Evolutionary conservation across 2,888 invertebrate genomes (phyloP).

Genomic region (Nemotelus pantherinus): DNA sequence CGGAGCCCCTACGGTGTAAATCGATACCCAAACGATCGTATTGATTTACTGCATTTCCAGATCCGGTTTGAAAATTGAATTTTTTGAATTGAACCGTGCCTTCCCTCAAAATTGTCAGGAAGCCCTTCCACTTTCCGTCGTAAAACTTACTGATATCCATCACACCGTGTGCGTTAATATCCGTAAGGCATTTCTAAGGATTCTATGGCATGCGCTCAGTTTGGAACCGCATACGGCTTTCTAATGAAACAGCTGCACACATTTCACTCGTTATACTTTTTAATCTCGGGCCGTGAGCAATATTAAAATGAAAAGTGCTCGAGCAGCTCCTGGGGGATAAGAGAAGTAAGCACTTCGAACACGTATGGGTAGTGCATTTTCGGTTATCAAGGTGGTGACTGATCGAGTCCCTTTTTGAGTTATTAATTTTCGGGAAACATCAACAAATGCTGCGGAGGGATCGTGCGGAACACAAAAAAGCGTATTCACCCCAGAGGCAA

Average conservation of each 20-base stretch:
- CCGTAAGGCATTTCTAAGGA: slow-evolving; percentile 40
- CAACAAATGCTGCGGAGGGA: slow-evolving; percentile 17
- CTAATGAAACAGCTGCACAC: slow-evolving; percentile 21
- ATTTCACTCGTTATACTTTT: slow-evolving; percentile 5
- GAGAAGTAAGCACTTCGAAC: background rate
- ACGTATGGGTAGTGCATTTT: slow-evolving; percentile 32
- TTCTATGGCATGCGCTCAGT: slow-evolving; percentile 39
- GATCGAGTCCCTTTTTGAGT: slow-evolving; percentile 40
- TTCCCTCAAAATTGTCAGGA: slow-evolving; percentile 11
- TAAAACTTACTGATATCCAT: background rate
- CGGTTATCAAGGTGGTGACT: slow-evolving; percentile 35
- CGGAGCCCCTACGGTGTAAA: slow-evolving; percentile 21
- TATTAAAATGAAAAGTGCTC: slow-evolving; percentile 17
- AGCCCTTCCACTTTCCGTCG: slow-evolving; percentile 11
- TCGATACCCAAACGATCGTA: slow-evolving; percentile 39
- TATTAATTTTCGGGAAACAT: slow-evolving; percentile 30
- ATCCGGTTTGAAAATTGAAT: slow-evolving; percentile 34
- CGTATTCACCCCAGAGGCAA: background rate
- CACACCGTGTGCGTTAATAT: slow-evolving; percentile 23
- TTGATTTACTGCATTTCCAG: slow-evolving; percentile 41
- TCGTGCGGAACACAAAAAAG: background rate
- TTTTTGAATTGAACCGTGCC: slow-evolving; percentile 30
- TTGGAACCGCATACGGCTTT: background rate
- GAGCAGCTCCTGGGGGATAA: background rate
- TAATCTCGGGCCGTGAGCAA: slow-evolving; percentile 36